phyloP scores from a whole-genome alignment of 1,140 invertebrate species.

The Wasmannia auropunctata region DNA sequence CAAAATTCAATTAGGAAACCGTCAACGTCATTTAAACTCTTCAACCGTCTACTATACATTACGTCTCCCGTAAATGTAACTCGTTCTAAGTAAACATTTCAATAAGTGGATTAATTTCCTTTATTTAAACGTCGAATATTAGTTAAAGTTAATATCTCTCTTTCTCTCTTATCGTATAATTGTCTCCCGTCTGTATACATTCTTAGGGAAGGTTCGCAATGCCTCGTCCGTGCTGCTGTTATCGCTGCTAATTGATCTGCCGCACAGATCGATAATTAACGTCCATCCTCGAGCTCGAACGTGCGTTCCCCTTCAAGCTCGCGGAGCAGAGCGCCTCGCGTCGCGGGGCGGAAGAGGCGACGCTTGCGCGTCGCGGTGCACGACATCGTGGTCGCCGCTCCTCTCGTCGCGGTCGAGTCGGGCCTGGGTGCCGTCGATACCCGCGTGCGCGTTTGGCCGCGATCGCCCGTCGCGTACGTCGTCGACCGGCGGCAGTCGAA shows the following conservation, averaged over 20 bases:
- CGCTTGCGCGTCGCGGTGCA: conserved; percentile 38
- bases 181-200: neutral
- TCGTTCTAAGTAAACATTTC: too few species aligned
- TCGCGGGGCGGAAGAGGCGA: conserved; percentile 1
- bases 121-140: neutral
- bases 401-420: neutral
- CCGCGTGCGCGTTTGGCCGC: conserved; percentile 29
- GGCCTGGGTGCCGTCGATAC: conserved; percentile 63
- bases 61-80: too few species aligned
- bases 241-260: neutral
- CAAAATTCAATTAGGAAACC: neutral
- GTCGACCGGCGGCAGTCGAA: conserved; percentile 54
- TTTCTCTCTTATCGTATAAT: neutral
- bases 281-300: neutral
- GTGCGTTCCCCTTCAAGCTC: conserved; percentile 26
- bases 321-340: neutral
- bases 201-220: neutral
- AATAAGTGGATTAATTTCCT: neutral
- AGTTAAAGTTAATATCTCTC: neutral
- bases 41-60: neutral
- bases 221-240: neutral
- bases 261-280: conserved; percentile 7
- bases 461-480: conserved; percentile 40
- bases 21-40: neutral
- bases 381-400: neutral